Conservation (phyloP, 92 coral and sea anemone genomes). For the Epizoanthus fatuus region DNA sequence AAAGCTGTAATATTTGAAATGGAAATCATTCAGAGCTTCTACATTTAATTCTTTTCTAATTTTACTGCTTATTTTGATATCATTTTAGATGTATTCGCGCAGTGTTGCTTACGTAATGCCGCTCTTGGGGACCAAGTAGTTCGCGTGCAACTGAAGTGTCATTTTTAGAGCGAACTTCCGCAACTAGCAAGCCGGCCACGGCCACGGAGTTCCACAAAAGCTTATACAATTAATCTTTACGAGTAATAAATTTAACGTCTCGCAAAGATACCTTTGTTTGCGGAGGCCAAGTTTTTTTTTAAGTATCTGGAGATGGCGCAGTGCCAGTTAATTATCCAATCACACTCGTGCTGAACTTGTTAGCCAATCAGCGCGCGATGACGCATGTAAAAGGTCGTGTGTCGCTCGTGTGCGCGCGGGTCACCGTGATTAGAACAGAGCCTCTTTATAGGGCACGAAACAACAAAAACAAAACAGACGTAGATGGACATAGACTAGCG, state of each 20-base stretch:
- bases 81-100: neutral
- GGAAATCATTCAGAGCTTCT: neutral
- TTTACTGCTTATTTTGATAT: neutral
- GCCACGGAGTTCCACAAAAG: neutral
- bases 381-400: conserved; percentile 38
- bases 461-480: conserved; percentile 12
- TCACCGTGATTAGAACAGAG: neutral
- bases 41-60: neutral
- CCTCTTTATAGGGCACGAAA: conserved; percentile 1
- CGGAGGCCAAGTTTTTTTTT: neutral
- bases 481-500: neutral
- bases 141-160: conserved; percentile 21
- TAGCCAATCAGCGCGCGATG: conserved; percentile 31
- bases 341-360: neutral
- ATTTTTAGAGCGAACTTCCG: too few relatives aligned
- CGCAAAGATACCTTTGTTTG: conserved; percentile 14
- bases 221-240: neutral
- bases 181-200: conserved; percentile 10
- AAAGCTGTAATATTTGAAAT: neutral
- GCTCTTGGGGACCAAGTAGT: neutral
- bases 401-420: conserved; percentile 18
- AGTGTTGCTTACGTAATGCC: neutral
- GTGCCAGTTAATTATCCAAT: conserved; percentile 30
- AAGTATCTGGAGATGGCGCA: conserved; percentile 1
- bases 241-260: conserved; percentile 1